A percentile compares a stretch with the other conserved stretches of the same genome.
These are phyloP conservation scores for Hyposoter dolosus DNA, from an alignment of 2,888 invertebrate species.

Conservation along the genomic window DNA sequence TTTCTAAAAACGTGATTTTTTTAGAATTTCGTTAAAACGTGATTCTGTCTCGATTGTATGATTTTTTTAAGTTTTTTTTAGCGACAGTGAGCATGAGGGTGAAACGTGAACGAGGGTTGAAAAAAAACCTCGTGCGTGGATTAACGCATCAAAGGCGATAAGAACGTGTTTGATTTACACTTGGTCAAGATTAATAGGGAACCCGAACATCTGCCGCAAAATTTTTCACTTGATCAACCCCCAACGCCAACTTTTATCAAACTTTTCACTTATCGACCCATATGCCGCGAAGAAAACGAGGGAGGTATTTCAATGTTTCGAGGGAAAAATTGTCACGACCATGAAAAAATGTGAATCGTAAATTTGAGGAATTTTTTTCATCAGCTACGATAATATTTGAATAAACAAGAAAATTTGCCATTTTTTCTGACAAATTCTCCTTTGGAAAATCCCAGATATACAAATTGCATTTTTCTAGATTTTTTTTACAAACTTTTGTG, in stretches of 20 bases:
- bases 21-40: neutral
- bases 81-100: neutral
- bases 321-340: neutral
- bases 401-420: neutral
- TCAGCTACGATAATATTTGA: neutral
- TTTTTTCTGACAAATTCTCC: neutral
- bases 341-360: neutral
- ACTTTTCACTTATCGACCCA: slow-evolving; percentile 69
- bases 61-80: neutral
- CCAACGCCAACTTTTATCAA: slow-evolving; percentile 71
- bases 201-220: slow-evolving; percentile 82
- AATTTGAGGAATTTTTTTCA: neutral
- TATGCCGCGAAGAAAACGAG: slow-evolving; percentile 32
- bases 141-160: slow-evolving; percentile 74
- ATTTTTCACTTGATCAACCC: slow-evolving; percentile 76
- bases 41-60: neutral
- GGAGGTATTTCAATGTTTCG: slow-evolving; percentile 1
- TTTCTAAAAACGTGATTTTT: neutral
- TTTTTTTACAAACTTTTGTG: neutral
- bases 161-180: slow-evolving; percentile 81
- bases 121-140: slow-evolving; percentile 37
- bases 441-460: neutral
- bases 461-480: neutral
- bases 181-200: slow-evolving; percentile 80
- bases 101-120: neutral